Evolutionary conservation across 1,140 invertebrate species (phyloP).

Genomic region (Telenomus remus): DNA sequence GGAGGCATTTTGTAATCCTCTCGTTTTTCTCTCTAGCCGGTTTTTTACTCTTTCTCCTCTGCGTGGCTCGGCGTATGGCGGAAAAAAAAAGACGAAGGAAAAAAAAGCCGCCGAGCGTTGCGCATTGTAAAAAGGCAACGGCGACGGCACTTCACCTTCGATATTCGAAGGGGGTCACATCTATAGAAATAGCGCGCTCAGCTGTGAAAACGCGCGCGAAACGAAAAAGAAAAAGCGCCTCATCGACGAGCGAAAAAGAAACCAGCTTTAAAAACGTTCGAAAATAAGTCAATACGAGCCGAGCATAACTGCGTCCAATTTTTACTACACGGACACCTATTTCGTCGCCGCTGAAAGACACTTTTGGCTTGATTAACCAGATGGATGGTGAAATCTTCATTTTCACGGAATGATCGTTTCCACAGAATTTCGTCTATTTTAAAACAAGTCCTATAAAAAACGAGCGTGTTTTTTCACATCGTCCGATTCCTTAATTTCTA

Average conservation of each 20-base stretch:
- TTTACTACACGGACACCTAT: neutral
- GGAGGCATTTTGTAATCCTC: slow-evolving; percentile 35
- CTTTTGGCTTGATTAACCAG: no score
- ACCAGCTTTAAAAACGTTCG: slow-evolving; percentile 27
- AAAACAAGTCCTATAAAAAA: no score
- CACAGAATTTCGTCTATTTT: no score
- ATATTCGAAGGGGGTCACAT: slow-evolving; percentile 47
- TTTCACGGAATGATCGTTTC: no score
- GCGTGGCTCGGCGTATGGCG: slow-evolving; percentile 4
- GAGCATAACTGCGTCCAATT: neutral
- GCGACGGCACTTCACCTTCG: slow-evolving; percentile 37
- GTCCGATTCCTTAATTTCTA: no score
- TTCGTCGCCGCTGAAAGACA: no score
- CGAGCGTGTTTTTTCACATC: no score
- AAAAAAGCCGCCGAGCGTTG: slow-evolving; percentile 33
- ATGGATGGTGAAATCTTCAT: no score
- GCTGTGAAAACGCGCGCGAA: slow-evolving; percentile 47
- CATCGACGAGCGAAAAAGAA: slow-evolving; percentile 28
- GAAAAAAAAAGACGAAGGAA: slow-evolving; percentile 13
- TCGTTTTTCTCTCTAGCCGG: slow-evolving; percentile 1
- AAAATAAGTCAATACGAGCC: slow-evolving; percentile 31
- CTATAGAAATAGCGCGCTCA: slow-evolving; percentile 53
- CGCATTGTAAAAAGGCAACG: slow-evolving; percentile 41
- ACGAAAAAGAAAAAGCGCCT: slow-evolving; percentile 39
- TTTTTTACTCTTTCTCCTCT: slow-evolving; percentile 2